Percentiles rank a stretch among this genome's conserved stretches.
Evolutionary conservation across 2,113 vertebrate species (phyloP).

Genomic region (Hemibagrus wyckioides): DNA sequence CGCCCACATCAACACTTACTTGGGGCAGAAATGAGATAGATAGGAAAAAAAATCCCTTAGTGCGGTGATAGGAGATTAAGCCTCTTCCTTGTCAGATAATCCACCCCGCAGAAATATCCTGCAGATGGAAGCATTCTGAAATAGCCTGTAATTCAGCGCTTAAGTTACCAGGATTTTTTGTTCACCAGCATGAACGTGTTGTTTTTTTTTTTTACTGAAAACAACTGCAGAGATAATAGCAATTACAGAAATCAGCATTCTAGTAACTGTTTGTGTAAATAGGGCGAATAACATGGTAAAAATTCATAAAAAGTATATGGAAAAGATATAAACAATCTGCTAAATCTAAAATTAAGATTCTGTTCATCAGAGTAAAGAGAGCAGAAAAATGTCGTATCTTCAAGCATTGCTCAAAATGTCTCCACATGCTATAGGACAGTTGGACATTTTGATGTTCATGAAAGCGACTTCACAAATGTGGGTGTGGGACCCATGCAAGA

Average conservation of each 20-base stretch:
- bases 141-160: conserved; percentile 74
- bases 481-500: conserved; percentile 40
- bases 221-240: conserved; percentile 7
- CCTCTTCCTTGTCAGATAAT: conserved; percentile 76
- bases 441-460: conserved; percentile 46
- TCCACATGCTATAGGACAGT: conserved; percentile 44
- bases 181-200: conserved; percentile 57
- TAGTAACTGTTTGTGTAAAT: neutral
- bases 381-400: conserved; percentile 38
- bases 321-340: neutral
- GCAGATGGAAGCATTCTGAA: conserved; percentile 75
- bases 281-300: neutral
- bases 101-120: conserved; percentile 72
- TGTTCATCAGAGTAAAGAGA: conserved; percentile 16
- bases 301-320: neutral
- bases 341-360: neutral
- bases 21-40: conserved; percentile 60
- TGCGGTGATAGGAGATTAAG: conserved; percentile 70
- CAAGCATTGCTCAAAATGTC: conserved; percentile 39
- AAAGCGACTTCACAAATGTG: conserved; percentile 30
- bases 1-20: conserved; percentile 58
- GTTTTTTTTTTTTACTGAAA: conserved; percentile 53
- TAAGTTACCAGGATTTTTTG: conserved; percentile 74
- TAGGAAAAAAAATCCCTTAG: conserved; percentile 54
- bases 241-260: neutral